Percentiles rank a stretch among this genome's conserved stretches.
Evolutionary conservation across 2,888 invertebrate genomes (phyloP).

Genomic region (Ichneumoninae sp.): DNA sequence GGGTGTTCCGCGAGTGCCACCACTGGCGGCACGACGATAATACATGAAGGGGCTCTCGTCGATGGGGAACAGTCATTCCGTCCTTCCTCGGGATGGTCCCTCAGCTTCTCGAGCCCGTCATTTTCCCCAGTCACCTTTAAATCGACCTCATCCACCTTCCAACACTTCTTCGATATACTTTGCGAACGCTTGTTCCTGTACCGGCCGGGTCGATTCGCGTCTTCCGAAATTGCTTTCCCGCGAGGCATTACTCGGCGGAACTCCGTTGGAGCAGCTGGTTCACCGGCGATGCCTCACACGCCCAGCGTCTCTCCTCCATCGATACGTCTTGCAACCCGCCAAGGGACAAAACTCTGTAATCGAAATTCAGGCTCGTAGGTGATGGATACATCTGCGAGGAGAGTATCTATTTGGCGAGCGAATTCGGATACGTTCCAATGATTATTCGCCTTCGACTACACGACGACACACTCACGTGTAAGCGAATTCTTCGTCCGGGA

Average conservation of each 20-base stretch:
- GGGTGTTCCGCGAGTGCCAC: conserved; percentile 28
- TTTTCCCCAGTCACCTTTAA: conserved; percentile 25
- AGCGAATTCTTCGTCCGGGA: neutral
- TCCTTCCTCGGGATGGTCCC: conserved; percentile 14
- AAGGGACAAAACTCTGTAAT: conserved; percentile 25
- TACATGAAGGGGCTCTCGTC: conserved; percentile 47
- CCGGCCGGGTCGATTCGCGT: conserved; percentile 37
- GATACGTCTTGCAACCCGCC: conserved; percentile 14
- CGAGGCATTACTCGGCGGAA: conserved; percentile 42
- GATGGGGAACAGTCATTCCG: conserved; percentile 37
- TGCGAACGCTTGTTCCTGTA: neutral
- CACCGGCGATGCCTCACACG: conserved; percentile 20
- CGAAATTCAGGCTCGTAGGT: conserved; percentile 38
- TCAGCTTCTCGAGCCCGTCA: neutral
- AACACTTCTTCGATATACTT: conserved; percentile 32
- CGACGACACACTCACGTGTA: neutral
- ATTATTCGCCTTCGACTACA: neutral
- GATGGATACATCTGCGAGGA: conserved; percentile 7
- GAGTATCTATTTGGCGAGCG: neutral
- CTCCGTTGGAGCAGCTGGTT: conserved; percentile 40
- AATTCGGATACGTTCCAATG: neutral
- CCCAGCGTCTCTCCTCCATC: conserved; percentile 25
- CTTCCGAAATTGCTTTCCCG: conserved; percentile 53
- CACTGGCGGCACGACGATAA: conserved; percentile 21
- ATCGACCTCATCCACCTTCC: conserved; percentile 37